Evolutionary conservation across 2,888 invertebrate species (phyloP).

Genomic region (Ophion slaviceki): DNA sequence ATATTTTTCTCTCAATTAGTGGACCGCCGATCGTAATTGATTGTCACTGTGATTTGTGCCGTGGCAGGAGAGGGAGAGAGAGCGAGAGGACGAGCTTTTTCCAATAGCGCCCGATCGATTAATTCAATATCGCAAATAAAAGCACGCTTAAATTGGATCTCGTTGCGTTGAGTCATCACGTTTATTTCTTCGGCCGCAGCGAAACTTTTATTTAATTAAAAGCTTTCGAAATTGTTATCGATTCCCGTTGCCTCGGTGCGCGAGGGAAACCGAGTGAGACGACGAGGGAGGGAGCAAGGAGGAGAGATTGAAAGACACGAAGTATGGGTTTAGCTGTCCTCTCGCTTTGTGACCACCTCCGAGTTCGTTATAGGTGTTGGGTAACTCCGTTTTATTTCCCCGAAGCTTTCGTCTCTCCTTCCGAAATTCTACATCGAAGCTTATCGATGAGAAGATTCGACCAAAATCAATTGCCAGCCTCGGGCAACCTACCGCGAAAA

Average conservation of each 20-base stretch:
- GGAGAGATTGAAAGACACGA: not conserved
- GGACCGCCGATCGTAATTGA: slow-evolving; percentile 33
- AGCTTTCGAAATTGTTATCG: slow-evolving; percentile 54
- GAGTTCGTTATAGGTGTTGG: slow-evolving; percentile 32
- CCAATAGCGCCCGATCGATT: slow-evolving; percentile 41
- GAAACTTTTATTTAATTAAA: slow-evolving; percentile 59
- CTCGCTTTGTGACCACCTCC: not conserved
- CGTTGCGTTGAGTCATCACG: slow-evolving; percentile 30
- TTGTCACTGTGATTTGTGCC: slow-evolving; percentile 43
- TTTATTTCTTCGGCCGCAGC: slow-evolving; percentile 40
- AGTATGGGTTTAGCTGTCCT: slow-evolving; percentile 22
- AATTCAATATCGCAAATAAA: slow-evolving; percentile 52
- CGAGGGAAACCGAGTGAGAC: not conserved
- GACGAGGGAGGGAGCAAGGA: not conserved
- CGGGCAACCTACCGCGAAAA: not conserved
- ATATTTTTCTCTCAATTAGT: slow-evolving; percentile 45
- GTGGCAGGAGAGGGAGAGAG: not conserved
- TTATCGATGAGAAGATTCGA: not conserved
- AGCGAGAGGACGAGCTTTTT: slow-evolving; percentile 20
- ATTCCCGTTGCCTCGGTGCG: slow-evolving; percentile 34
- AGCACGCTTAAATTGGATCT: slow-evolving; percentile 34
- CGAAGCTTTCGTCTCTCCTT: slow-evolving; percentile 6
- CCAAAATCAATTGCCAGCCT: not conserved
- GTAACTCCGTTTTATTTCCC: not conserved
- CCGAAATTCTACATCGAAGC: slow-evolving; percentile 3